Base-by-base conservation (phyloP, 2,113 vertebrate genomes). In the Oceanodroma tethys region DNA sequence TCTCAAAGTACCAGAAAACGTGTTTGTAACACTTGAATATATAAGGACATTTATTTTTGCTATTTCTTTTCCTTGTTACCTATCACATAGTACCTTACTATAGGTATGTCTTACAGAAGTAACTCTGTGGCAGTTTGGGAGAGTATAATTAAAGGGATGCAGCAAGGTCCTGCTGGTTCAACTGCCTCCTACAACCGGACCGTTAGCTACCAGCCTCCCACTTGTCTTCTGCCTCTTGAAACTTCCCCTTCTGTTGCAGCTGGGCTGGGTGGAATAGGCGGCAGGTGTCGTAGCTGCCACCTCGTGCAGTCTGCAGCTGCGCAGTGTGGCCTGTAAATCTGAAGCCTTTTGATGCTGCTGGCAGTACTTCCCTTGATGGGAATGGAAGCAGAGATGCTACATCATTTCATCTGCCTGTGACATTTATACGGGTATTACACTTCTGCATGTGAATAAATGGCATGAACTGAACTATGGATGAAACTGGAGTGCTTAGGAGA, bases 201-300 rank as follows among this genome's bases (percentile, higher is more conserved):
- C 2, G 0, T 59, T 59, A 21, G n/a, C 65, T 74, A 20, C 68
- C 36, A 27, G 10, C 45, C 8, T 73, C 15, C 1, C 7, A 0
- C 16, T 55, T 52, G 32, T 22, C 25, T 91, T 65, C 71, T 73
- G 48, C 74, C 18, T 74, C 55, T 71, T 84, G 47, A 50, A 89
- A 38, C 3, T 2, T 73, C 34, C 82, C 26, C 9, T 80, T 92
- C 60, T 59, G 25, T 45, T 0, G 0, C 68, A 66, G 56, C 12
- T 16, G 52, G 74, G 23, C 66, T 74, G 74, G 58, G 48, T 52
- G 52, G 52, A 80, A 22, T 2, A 56, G 74, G 6, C 45, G 19
- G 47, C 22, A 59, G 71, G n/a, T 50, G 26, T 42, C 0, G 0
- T 25, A 84, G 78, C 58, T 82, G 62, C 82, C 56, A 16, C 25